Evolutionary conservation across 2,888 invertebrate genomes (phyloP).

Genomic region (Caenorhabditis sp.): DNA sequence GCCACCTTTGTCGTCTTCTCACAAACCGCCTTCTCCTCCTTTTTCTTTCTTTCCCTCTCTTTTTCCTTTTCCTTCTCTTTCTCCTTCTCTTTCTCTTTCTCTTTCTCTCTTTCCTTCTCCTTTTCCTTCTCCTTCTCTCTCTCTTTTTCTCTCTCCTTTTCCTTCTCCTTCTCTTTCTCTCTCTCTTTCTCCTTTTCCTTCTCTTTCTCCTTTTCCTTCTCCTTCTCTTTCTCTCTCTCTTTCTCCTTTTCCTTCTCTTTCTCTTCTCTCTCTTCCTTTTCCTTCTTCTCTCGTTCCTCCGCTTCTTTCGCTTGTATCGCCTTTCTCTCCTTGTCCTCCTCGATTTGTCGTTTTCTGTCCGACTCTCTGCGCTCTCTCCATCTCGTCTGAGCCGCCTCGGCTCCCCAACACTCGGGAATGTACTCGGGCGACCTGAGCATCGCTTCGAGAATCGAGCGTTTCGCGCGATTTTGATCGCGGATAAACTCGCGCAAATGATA

Average conservation of each 20-base stretch:
- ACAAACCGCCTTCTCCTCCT: background rate
- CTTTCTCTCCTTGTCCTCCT: slow-evolving; percentile 12
- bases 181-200: slow-evolving; percentile 7
- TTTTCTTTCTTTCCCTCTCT: slow-evolving; percentile 1
- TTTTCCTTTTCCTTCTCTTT: slow-evolving; percentile 23
- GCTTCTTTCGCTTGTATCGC: background rate
- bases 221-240: slow-evolving; percentile 6
- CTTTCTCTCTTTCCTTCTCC: background rate
- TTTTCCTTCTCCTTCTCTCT: slow-evolving; percentile 20
- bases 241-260: background rate
- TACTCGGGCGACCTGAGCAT: slow-evolving; percentile 27
- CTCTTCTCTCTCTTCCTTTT: background rate
- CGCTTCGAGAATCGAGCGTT: slow-evolving; percentile 18
- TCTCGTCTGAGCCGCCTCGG: slow-evolving; percentile 16
- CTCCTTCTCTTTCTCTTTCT: slow-evolving; percentile 12
- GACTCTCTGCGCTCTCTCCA: slow-evolving; percentile 25
- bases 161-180: slow-evolving; percentile 9
- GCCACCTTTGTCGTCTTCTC: background rate
- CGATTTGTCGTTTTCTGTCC: slow-evolving; percentile 12
- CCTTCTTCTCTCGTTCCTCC: background rate
- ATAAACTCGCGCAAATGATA: background rate
- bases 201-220: slow-evolving; percentile 7
- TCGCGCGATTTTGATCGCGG: slow-evolving; percentile 4
- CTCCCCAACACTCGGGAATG: slow-evolving; percentile 30
- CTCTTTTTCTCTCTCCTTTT: slow-evolving; percentile 19